Base-by-base conservation (phyloP, 2,113 vertebrate genomes). In the Ivindomyrus marchei region DNA sequence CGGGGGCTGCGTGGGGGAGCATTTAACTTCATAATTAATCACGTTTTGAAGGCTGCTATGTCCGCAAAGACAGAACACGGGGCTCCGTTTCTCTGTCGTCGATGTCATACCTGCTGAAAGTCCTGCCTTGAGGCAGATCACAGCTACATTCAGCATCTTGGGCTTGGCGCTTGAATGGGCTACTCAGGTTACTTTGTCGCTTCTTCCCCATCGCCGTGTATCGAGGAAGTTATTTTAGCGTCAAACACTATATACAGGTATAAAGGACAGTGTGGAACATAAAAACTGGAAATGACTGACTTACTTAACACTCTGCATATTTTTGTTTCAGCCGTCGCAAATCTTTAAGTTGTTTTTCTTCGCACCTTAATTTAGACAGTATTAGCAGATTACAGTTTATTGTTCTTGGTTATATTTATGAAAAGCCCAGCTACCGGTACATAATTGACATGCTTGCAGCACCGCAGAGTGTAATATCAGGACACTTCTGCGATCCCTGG, bases 1-100 rank as follows among this genome's bases (percentile, higher is more conserved):
- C 45, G 8, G 84, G 45, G 84, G 84, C 84, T 86, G 45, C n/a
- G 4, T 45, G 47, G 84, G 46, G 84, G 84, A 50, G 45, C 84
- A 31, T 86, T 86, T 86, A 86, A 86, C 84, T 86, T 86, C 45
- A 86, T 86, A 86, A 86, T 86, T 86, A 86, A 86, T 46, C 84
- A 50, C 84, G 17, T 45, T 86, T 27, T 31, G 47, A 86, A 50
- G 84, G 24, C 84, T 47, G 47, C 84, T 50, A 21, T 50, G 84
- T 50, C 84, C 84, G 24, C 84, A 31, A 21, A 31, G 19, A 86
- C 47, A 13, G 45, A 49, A 86, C 46, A 31, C 4, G 46, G 84
- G 45, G 84, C 24, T 49, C 46, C 11, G 2, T 11, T 10, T 21
- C 24, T 50, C 84, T 49, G 24, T 2, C 9, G 21, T 0, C 45